Evolutionary conservation across 1,140 invertebrate species (phyloP).

Genomic region (Apolygus lucorum): DNA sequence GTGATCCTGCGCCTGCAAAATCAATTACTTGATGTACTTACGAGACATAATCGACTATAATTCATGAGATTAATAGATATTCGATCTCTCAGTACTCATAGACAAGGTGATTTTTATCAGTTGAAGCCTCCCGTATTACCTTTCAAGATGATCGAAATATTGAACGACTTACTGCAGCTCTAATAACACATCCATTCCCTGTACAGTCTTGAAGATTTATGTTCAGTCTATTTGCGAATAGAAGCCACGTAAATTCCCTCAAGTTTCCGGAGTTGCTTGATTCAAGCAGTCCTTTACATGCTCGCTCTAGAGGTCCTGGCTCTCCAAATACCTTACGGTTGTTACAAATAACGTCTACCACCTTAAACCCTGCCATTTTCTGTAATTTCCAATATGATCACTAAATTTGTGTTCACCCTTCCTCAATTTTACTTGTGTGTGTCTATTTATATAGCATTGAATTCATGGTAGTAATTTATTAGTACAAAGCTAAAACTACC

Average conservation of each 20-base stretch:
- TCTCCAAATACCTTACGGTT: background rate
- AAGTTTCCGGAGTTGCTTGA: background rate
- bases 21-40: background rate
- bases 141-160: too few species aligned
- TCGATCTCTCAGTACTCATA: too few species aligned
- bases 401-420: too few species aligned
- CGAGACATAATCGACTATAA: background rate
- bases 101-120: too few species aligned
- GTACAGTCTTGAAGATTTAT: slow-evolving; percentile 41
- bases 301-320: background rate
- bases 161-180: slow-evolving; percentile 43
- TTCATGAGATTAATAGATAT: too few species aligned
- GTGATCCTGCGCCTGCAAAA: background rate
- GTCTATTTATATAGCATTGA: too few species aligned
- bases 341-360: background rate
- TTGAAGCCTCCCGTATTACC: too few species aligned
- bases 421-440: too few species aligned
- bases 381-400: background rate
- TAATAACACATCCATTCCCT: slow-evolving; percentile 45
- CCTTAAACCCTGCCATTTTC: background rate
- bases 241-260: slow-evolving; percentile 31
- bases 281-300: background rate
- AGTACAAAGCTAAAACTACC: too few species aligned
- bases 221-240: slow-evolving; percentile 40
- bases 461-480: too few species aligned